A percentile compares a stretch with the other conserved stretches of the same genome.
phyloP scores from a whole-genome alignment of 2,888 invertebrate genomes.

The Microchrysa polita region DNA sequence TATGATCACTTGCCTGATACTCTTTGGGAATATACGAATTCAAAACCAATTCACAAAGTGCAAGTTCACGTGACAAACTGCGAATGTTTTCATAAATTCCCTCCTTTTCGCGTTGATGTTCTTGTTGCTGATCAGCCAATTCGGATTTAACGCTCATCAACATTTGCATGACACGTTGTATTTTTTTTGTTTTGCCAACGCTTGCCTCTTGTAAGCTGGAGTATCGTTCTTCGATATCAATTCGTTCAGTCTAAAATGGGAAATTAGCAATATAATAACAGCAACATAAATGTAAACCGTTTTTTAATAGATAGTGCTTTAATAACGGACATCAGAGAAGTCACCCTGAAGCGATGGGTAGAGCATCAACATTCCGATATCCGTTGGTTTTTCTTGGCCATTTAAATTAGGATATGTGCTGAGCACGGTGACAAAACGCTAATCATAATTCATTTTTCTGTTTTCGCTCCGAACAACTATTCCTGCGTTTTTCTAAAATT shows the following conservation, averaged over 20 bases:
- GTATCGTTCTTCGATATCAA: constrained; percentile 95
- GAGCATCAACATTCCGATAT: no score
- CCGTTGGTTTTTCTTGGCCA: no score
- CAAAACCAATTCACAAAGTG: constrained; percentile 88
- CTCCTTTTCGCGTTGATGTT: constrained; percentile 97
- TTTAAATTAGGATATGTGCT: no score
- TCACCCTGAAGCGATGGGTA: no score
- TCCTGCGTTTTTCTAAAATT: no score
- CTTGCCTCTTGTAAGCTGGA: constrained; percentile 95
- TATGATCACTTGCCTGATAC: constrained; percentile 74
- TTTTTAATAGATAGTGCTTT: no score
- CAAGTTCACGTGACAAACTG: constrained; percentile 88
- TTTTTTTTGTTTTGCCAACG: constrained; percentile 89
- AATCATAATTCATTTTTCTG: no score
- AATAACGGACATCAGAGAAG: no score
- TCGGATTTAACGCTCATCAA: constrained; percentile 87
- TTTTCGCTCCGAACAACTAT: no score
- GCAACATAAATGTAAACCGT: constrained; percentile 13
- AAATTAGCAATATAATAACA: constrained; percentile 31
- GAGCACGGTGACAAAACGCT: no score
- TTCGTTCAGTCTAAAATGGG: constrained; percentile 77
- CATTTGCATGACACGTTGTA: constrained; percentile 88
- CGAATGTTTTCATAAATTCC: constrained; percentile 92
- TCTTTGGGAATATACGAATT: constrained; percentile 94
- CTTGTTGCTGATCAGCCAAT: constrained; percentile 86